These are phyloP conservation scores for Tiliacea aurago DNA, from an alignment of 2,888 invertebrate species.

Conservation along the genomic window DNA sequence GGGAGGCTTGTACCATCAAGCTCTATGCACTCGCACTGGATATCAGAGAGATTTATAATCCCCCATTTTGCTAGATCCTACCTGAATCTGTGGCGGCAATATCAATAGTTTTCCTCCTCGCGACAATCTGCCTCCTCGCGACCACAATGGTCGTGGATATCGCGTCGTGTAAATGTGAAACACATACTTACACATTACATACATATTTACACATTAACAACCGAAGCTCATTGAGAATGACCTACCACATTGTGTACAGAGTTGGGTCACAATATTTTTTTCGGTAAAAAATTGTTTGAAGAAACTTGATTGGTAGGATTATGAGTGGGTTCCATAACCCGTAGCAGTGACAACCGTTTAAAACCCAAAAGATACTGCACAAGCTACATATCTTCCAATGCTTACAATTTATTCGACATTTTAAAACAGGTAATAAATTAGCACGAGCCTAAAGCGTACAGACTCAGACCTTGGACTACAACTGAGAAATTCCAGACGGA, in stretches of 20 bases:
- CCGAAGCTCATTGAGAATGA: conserved; percentile 79
- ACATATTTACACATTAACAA: conserved; percentile 83
- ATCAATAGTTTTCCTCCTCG: conserved; percentile 22
- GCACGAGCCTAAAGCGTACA: too few relatives aligned
- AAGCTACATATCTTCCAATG: too few relatives aligned
- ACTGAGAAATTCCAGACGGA: too few relatives aligned
- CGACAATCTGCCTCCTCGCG: conserved; percentile 15
- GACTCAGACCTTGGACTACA: too few relatives aligned
- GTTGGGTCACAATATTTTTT: conserved; percentile 76
- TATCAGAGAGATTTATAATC: not conserved
- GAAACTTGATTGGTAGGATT: conserved; percentile 30
- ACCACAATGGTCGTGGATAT: conserved; percentile 59
- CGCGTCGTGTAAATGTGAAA: conserved; percentile 78
- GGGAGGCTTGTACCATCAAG: too few relatives aligned
- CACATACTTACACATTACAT: conserved; percentile 83
- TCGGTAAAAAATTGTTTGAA: conserved; percentile 53
- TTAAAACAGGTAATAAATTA: not conserved
- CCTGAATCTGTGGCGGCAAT: conserved; percentile 21
- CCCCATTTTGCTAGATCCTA: too few relatives aligned
- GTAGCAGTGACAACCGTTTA: not conserved
- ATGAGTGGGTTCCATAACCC: conserved; percentile 61
- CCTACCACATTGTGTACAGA: conserved; percentile 82
- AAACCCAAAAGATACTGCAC: not conserved
- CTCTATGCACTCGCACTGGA: too few relatives aligned
- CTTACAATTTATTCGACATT: not conserved